Conservation (phyloP, 2,888 invertebrate genomes). For the Drosophila algonquin region DNA sequence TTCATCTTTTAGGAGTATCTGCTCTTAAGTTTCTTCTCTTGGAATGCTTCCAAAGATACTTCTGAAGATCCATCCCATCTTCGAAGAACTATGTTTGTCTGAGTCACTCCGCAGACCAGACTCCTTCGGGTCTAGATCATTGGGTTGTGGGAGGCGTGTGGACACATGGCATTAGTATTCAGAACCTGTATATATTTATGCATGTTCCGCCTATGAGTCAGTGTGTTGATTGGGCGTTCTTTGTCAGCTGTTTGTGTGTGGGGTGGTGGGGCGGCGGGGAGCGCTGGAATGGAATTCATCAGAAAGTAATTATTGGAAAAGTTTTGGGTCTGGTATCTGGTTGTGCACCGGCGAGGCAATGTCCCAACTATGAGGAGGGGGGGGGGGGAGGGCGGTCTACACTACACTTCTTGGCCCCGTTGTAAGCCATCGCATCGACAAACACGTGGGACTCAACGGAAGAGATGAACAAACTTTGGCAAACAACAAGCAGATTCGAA, state of each 20-base stretch:
- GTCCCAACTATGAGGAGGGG: not conserved
- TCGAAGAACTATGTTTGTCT: too few species aligned
- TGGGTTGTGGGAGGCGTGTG: too few species aligned
- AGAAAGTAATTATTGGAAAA: conserved; percentile 70
- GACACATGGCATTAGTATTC: too few species aligned
- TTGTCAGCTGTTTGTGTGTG: not conserved
- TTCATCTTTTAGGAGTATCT: too few species aligned
- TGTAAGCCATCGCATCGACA: conserved; percentile 39
- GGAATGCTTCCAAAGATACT: too few species aligned
- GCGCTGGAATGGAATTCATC: conserved; percentile 55
- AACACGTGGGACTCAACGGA: conserved; percentile 68
- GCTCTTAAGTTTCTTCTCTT: too few species aligned
- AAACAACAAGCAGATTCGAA: conserved; percentile 63
- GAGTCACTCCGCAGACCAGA: too few species aligned
- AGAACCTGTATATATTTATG: not conserved
- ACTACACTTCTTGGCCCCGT: not conserved
- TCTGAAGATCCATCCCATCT: too few species aligned
- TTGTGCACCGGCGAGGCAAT: conserved; percentile 8
- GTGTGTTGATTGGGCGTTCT: not conserved
- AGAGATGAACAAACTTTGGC: conserved; percentile 74
- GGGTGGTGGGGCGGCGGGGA: too few species aligned
- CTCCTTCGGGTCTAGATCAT: too few species aligned
- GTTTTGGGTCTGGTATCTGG: conserved; percentile 70
- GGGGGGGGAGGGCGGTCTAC: too few species aligned
- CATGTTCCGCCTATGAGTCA: not conserved